phyloP scores from a whole-genome alignment of 2,888 invertebrate genomes.

The Anthophora plumipes region DNA sequence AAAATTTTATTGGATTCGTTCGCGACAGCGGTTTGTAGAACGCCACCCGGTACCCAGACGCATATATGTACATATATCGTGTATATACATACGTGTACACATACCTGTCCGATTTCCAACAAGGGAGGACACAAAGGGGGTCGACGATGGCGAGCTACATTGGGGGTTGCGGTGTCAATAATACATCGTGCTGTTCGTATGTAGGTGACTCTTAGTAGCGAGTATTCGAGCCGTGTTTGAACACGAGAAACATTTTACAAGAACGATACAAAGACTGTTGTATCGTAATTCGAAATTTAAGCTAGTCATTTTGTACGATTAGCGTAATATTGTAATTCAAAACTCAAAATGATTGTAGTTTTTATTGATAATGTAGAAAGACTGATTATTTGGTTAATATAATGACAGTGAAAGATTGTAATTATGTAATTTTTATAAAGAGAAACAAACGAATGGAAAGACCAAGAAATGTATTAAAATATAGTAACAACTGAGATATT shows the following conservation, averaged over 20 bases:
- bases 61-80: slow-evolving; percentile 36
- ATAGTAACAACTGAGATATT: no score
- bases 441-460: no score
- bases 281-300: no score
- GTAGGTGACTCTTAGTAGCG: slow-evolving; percentile 75
- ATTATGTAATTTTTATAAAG: no score
- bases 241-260: slow-evolving; percentile 55
- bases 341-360: no score
- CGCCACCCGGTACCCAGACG: slow-evolving; percentile 63
- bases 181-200: slow-evolving; percentile 76
- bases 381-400: no score
- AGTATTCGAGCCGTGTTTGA: slow-evolving; percentile 61
- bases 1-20: slow-evolving; percentile 52
- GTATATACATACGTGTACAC: slow-evolving; percentile 53
- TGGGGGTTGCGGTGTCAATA: slow-evolving; percentile 80
- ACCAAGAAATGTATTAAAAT: no score
- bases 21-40: slow-evolving; percentile 55
- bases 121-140: slow-evolving; percentile 72
- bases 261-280: no score
- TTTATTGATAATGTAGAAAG: no score
- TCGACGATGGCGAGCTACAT: slow-evolving; percentile 77
- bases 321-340: no score
- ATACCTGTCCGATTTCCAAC: slow-evolving; percentile 77
- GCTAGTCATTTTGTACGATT: no score
- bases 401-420: no score